Conservation (phyloP, 2,797 vertebrate genomes). For the Cyprinodon diabolis region DNA sequence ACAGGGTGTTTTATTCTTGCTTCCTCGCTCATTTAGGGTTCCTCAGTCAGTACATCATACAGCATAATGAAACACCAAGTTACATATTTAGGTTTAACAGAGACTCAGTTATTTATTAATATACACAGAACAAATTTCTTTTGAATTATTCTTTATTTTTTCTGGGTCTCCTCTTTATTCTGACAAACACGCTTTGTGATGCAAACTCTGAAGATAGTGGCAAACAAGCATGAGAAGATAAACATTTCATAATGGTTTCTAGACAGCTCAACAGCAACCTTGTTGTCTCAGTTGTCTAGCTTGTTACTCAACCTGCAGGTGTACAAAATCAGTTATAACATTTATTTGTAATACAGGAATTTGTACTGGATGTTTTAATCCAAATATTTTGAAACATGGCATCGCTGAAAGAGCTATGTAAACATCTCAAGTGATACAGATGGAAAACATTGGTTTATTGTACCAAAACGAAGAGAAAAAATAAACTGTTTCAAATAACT, state of each 20-base stretch:
- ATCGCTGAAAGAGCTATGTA: background rate
- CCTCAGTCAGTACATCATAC: background rate
- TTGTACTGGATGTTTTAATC: background rate
- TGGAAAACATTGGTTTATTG: background rate
- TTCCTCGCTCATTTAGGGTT: background rate
- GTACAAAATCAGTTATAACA: background rate
- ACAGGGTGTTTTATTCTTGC: background rate
- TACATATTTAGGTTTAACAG: constrained; percentile 13
- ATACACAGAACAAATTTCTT: no score
- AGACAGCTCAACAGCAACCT: constrained; percentile 16
- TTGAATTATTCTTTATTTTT: background rate
- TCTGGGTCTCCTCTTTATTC: constrained; percentile 21
- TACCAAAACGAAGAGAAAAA: background rate
- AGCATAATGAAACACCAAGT: constrained; percentile 3
- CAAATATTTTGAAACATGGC: constrained; percentile 12
- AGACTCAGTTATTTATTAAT: constrained; percentile 20
- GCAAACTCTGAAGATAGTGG: constrained; percentile 31
- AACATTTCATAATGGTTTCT: constrained; percentile 20
- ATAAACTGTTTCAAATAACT: background rate
- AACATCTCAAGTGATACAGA: background rate
- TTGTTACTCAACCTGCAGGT: background rate
- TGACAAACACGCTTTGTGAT: constrained; percentile 32
- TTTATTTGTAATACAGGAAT: constrained; percentile 22
- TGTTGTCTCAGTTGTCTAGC: constrained; percentile 13
- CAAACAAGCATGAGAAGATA: constrained; percentile 9